Evolutionary conservation across 2,888 invertebrate genomes (phyloP), one percentile per base, ranked within the genome.

Genomic region (Chymomyza amoena): DNA sequence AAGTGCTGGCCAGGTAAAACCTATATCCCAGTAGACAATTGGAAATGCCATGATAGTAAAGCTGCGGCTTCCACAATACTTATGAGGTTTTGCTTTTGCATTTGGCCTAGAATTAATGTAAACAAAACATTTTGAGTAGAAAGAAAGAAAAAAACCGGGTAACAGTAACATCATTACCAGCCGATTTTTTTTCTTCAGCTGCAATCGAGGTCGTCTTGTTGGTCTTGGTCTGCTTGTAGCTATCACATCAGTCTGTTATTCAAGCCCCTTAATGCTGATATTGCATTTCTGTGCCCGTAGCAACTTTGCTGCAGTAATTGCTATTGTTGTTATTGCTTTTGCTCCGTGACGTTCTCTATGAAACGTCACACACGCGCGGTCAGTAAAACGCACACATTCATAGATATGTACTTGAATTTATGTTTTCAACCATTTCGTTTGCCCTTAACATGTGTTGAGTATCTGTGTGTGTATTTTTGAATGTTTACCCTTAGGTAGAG

Each of bases 1-100:
- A 96, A 93, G 93, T 96, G 88, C 93, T 95, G 70, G 92, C 93
- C 76, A 96, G 96, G 95, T 96, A 91, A 92, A 80, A 69, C 45
- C n/a, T 7, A 56, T 10, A n/a, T 52, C 36, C 18, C 18, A 20
- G 59, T 20, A 64, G 52, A 54, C 63, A 10, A 64, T 66, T 71
- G 10, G 13, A 13, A 45, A 45, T 45, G 39, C 13, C 13, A 45
- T 45, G 2, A 45, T 13, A 45, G 13, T 45, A 45, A 13, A 10
- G 20, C 5, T 57, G 2, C 13, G 75, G 80, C 84, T 85, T 72
- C 87, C 78, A 64, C 80, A 84, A 83, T 72, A 81, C 68, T 73
- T 69, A 66, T 15, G 52, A 56, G 13, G 20, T 16, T 60, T 36
- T 32, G 7, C 61, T 64, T 60, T 18, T n/a, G 54, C 52, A 57